phyloP scores from a whole-genome alignment of 2,888 invertebrate species.

The Dioctria rufipes region DNA sequence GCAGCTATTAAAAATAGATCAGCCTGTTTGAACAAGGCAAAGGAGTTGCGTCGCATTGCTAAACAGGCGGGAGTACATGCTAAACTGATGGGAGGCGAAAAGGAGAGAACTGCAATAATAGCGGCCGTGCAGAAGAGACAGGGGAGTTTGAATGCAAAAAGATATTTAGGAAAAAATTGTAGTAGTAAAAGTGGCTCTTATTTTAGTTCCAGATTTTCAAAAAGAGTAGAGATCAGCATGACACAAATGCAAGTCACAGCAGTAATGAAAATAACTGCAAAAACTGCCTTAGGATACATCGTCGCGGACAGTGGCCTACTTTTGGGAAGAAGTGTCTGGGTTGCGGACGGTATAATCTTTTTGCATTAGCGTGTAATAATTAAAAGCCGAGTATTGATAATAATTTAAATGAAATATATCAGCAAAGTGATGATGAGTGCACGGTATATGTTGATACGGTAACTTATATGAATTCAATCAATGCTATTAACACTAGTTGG shows the following conservation, averaged over 20 bases:
- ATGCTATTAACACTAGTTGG: no score
- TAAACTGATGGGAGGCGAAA: constrained; percentile 47
- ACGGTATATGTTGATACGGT: no score
- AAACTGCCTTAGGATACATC: constrained; percentile 44
- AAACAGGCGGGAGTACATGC: no score
- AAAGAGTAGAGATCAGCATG: constrained; percentile 46
- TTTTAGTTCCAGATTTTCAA: constrained; percentile 47
- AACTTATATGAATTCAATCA: no score
- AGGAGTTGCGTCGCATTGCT: background rate
- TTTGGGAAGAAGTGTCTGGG: constrained; percentile 43
- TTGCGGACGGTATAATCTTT: constrained; percentile 49
- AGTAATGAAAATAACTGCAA: constrained; percentile 29
- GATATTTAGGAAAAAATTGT: no score
- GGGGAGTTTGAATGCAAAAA: background rate
- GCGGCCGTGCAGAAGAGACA: constrained; percentile 37
- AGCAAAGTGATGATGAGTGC: no score
- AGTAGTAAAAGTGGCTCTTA: constrained; percentile 19
- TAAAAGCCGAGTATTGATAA: no score
- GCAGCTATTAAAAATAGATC: constrained; percentile 18
- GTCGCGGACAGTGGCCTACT: constrained; percentile 40
- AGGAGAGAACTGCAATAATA: constrained; percentile 31
- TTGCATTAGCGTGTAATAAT: constrained; percentile 43
- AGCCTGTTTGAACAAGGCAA: background rate
- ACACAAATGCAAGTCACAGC: constrained; percentile 23
- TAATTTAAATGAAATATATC: no score